phyloP scores from a whole-genome alignment of 2,113 vertebrate genomes.

The Sclerurus mexicanus region DNA sequence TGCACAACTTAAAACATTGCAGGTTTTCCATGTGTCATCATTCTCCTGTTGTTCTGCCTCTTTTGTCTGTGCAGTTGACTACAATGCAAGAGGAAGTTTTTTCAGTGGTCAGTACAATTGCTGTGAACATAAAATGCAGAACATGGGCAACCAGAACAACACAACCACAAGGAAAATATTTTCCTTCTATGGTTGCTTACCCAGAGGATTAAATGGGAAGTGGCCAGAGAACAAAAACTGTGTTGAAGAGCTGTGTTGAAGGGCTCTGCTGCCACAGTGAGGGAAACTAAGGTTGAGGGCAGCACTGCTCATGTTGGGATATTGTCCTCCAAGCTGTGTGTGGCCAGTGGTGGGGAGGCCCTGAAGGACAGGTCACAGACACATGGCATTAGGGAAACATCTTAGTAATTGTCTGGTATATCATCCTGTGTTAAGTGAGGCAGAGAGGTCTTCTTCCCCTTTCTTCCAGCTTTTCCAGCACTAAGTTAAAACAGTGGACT shows the following conservation, averaged over 20 bases:
- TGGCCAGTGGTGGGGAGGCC: background rate
- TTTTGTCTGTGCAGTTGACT: background rate
- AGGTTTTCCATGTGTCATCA: background rate
- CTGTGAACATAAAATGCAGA: background rate
- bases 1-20: background rate
- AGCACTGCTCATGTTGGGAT: background rate
- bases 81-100: background rate
- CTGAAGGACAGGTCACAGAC: background rate
- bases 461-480: background rate
- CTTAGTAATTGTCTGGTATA: background rate
- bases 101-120: background rate
- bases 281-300: background rate
- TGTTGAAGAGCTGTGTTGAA: background rate
- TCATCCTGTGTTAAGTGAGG: background rate
- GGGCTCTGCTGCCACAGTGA: background rate
- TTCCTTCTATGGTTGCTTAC: background rate
- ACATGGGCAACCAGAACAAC: background rate
- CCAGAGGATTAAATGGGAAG: background rate
- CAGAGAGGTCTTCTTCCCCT: background rate
- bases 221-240: background rate
- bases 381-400: accelerated
- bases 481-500: background rate
- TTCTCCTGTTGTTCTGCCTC: background rate
- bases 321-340: background rate
- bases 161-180: background rate